A percentile compares a stretch with the other conserved stretches of the same genome.
Conservation (phyloP, 2,888 invertebrate genomes). For the Napeogenes sylphis region DNA sequence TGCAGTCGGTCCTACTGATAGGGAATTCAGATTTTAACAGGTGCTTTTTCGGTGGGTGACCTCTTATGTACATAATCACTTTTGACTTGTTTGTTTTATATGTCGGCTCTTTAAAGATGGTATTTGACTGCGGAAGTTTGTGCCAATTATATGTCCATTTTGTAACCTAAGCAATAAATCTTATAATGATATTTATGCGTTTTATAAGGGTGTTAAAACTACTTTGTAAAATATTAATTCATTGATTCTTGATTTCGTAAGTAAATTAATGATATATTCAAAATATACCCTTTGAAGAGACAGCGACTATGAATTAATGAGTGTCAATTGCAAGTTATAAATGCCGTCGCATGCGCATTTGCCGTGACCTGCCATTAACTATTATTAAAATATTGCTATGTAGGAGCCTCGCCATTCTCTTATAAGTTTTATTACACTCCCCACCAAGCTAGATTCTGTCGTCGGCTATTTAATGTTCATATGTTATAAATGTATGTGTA, state of each 20-base stretch:
- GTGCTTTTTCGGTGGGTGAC: slow-evolving; percentile 60
- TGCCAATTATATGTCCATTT: slow-evolving; percentile 32
- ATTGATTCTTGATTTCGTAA: background rate
- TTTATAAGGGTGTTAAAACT: no score
- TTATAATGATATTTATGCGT: no score
- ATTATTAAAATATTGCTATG: slow-evolving; percentile 76
- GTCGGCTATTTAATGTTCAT: slow-evolving; percentile 71
- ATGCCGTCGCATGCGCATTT: slow-evolving; percentile 66
- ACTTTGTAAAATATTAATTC: no score
- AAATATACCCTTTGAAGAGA: slow-evolving; percentile 42
- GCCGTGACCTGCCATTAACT: slow-evolving; percentile 73
- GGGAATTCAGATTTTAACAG: slow-evolving; percentile 54
- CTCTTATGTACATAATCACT: slow-evolving; percentile 57
- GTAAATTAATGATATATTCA: background rate
- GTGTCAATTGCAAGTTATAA: slow-evolving; percentile 72
- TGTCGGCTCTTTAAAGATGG: slow-evolving; percentile 43
- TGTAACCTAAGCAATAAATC: background rate
- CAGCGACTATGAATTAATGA: slow-evolving; percentile 65
- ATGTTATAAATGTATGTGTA: slow-evolving; percentile 69
- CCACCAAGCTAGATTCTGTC: slow-evolving; percentile 67
- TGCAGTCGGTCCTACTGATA: slow-evolving; percentile 54
- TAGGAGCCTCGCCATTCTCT: slow-evolving; percentile 71
- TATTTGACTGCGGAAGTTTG: slow-evolving; percentile 32
- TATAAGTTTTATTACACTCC: slow-evolving; percentile 69
- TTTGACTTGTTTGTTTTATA: slow-evolving; percentile 45